Percentiles rank a stretch among this genome's conserved stretches.
Conservation (phyloP, 2,797 vertebrate species). For the Microctenopoma lineatum region DNA sequence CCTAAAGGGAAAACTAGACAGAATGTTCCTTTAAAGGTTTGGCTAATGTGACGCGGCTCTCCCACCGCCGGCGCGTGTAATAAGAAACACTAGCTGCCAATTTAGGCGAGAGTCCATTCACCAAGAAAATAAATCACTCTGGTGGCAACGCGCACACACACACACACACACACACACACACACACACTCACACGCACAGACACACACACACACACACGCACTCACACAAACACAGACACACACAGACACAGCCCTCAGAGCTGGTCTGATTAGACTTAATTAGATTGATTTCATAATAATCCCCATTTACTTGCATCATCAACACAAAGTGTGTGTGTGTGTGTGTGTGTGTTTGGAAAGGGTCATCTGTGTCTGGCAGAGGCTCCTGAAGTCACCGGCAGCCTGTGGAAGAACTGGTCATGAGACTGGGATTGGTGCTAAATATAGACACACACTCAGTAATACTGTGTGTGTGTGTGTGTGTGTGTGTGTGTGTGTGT, state of each 20-base stretch:
- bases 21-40: slow-evolving; percentile 16
- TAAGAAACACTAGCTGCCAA: slow-evolving; percentile 50
- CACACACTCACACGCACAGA: background rate
- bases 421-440: slow-evolving; percentile 80
- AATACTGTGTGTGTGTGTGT: slow-evolving; percentile 7
- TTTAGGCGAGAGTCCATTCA: slow-evolving; percentile 41
- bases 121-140: no score
- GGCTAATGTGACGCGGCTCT: background rate
- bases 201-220: background rate
- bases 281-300: slow-evolving; percentile 52
- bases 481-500: slow-evolving; percentile 1
- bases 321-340: slow-evolving; percentile 5
- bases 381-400: slow-evolving; percentile 72
- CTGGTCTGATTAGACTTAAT: slow-evolving; percentile 19
- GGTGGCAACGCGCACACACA: no score
- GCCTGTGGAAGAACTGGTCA: slow-evolving; percentile 80
- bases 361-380: slow-evolving; percentile 78
- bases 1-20: slow-evolving; percentile 13
- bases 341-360: slow-evolving; percentile 1
- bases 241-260: slow-evolving; percentile 4
- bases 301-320: slow-evolving; percentile 43
- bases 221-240: background rate
- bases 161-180: no score
- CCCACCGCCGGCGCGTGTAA: slow-evolving; percentile 49
- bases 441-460: slow-evolving; percentile 72